Conservation (phyloP, 1,140 invertebrate genomes). For the Reticulitermes speratus region DNA sequence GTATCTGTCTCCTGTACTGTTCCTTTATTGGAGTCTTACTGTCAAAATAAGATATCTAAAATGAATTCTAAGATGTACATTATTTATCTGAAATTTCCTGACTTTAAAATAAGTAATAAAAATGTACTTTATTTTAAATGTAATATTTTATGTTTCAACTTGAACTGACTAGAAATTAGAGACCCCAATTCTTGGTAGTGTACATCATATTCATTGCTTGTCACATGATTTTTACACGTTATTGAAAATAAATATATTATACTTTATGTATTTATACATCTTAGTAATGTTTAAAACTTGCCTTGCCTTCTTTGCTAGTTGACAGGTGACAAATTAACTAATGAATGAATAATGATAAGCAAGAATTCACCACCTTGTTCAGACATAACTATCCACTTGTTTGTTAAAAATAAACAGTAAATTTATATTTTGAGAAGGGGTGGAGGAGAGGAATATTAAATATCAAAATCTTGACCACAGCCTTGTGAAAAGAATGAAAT, state of each 20-base stretch:
- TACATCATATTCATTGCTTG: background rate
- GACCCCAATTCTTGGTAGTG: background rate
- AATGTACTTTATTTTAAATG: background rate
- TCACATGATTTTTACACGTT: background rate
- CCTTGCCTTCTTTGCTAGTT: background rate
- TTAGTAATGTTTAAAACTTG: background rate
- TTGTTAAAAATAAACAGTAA: background rate
- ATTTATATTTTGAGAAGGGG: background rate
- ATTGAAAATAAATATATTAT: conserved; percentile 19
- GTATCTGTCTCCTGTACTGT: background rate
- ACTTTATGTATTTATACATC: background rate
- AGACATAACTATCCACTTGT: no score
- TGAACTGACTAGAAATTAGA: background rate
- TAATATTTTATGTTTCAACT: background rate
- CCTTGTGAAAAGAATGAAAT: background rate
- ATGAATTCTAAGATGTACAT: no score
- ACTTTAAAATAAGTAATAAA: background rate
- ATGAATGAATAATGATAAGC: no score
- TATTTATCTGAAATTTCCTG: background rate
- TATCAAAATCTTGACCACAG: background rate
- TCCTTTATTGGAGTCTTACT: no score
- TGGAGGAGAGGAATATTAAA: background rate
- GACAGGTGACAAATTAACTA: background rate
- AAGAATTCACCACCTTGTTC: no score
- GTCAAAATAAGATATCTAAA: no score